phyloP scores from a whole-genome alignment of 1,140 invertebrate genomes.

The Drosophila nannoptera region DNA sequence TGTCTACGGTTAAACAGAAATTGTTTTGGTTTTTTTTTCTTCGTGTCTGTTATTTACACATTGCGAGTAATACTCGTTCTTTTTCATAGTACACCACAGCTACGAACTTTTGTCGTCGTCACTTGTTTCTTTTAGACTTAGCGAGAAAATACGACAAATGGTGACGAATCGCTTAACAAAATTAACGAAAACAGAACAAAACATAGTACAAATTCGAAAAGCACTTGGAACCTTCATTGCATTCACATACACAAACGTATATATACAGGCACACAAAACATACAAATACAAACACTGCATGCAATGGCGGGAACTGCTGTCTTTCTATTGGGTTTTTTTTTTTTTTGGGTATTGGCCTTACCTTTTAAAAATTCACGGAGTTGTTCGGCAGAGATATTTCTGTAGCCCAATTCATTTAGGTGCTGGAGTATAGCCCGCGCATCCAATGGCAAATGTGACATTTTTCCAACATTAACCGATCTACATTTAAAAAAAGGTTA shows the following conservation, averaged over 20 bases:
- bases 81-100: constrained; percentile 46
- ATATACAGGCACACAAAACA: constrained; percentile 9
- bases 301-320: constrained; percentile 50
- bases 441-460: constrained; percentile 79
- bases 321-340: constrained; percentile 12
- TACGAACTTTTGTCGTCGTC: constrained; percentile 33
- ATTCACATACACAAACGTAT: constrained; percentile 27
- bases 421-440: constrained; percentile 79
- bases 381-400: constrained; percentile 80
- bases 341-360: constrained; percentile 50
- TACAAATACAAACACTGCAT: constrained; percentile 22
- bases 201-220: constrained; percentile 55
- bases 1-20: constrained; percentile 20
- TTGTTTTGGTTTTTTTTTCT: constrained; percentile 24
- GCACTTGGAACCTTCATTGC: constrained; percentile 36
- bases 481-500: constrained; percentile 45
- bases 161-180: constrained; percentile 68
- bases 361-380: constrained; percentile 81
- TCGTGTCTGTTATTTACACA: constrained; percentile 61
- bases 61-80: constrained; percentile 74
- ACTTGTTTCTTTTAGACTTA: constrained; percentile 25
- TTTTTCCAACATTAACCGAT: constrained; percentile 63
- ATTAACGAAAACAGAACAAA: constrained; percentile 59
- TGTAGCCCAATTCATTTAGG: constrained; percentile 81
- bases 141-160: constrained; percentile 36